These are phyloP conservation scores for Chymomyza amoena DNA, from an alignment of 2,888 invertebrate species.

Conservation along the genomic window DNA sequence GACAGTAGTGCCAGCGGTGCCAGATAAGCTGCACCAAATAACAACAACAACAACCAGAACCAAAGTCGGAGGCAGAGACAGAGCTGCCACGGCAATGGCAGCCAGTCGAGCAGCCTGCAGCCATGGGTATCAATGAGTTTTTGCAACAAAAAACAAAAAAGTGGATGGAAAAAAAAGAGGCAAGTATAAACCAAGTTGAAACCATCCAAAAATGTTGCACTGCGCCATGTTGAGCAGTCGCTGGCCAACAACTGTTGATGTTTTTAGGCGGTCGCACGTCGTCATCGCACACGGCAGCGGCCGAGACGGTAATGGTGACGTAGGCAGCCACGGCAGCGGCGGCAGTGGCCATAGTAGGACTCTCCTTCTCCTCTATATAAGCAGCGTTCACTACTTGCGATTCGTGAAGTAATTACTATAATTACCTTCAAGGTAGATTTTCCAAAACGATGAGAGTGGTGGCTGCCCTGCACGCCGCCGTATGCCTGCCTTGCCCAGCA, in stretches of 20 bases:
- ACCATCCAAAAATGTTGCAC: constrained; percentile 34
- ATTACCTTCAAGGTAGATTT: constrained; percentile 78
- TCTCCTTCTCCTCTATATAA: constrained; percentile 37
- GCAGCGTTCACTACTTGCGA: constrained; percentile 74
- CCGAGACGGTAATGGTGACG: constrained; percentile 35
- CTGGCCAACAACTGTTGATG: constrained; percentile 73
- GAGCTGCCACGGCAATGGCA: constrained; percentile 49
- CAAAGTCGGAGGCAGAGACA: constrained; percentile 16
- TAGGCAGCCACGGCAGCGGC: constrained; percentile 23
- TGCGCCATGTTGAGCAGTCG: constrained; percentile 60
- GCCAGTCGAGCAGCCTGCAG: constrained; percentile 35
- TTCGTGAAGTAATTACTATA: constrained; percentile 78
- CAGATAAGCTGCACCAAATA: constrained; percentile 39
- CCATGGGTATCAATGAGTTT: constrained; percentile 68
- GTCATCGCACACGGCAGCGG: constrained; percentile 49
- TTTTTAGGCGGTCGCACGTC: constrained; percentile 75
- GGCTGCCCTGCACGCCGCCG: constrained; percentile 10
- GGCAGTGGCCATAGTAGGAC: constrained; percentile 21
- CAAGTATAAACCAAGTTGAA: not conserved
- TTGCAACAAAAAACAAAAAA: constrained; percentile 18
- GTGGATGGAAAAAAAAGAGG: too few relatives aligned
- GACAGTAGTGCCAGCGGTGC: constrained; percentile 52
- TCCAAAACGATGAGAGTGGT: constrained; percentile 74
- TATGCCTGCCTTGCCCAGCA: constrained; percentile 24
- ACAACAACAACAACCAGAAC: constrained; percentile 32